Percentiles rank a stretch among this genome's conserved stretches.
These are phyloP conservation scores for Xestia ashworthii DNA, from an alignment of 2,888 invertebrate species.

Conservation along the genomic window DNA sequence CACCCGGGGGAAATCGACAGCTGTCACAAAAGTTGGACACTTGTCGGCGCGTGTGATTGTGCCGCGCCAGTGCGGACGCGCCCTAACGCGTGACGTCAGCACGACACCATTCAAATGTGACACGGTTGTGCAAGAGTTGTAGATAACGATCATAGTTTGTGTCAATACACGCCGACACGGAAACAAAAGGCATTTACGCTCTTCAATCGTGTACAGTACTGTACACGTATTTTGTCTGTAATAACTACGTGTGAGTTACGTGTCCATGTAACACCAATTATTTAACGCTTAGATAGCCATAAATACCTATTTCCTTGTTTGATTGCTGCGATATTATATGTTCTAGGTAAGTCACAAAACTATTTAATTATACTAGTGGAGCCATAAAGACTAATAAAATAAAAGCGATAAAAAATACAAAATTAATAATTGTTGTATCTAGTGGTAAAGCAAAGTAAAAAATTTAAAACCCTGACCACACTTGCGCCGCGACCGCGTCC, in stretches of 20 bases:
- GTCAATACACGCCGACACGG: conserved; percentile 36
- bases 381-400: not conserved
- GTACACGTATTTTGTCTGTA: conserved; percentile 6
- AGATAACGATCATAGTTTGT: conserved; percentile 36
- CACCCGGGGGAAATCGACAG: conserved; percentile 71
- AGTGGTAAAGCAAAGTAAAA: not conserved
- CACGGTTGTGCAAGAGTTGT: conserved; percentile 21
- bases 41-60: conserved; percentile 59
- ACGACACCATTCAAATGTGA: conserved; percentile 21
- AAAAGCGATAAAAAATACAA: not conserved
- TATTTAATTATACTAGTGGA: too few species aligned
- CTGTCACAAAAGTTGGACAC: conserved; percentile 66
- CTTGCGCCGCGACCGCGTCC: not conserved
- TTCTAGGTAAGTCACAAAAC: not conserved
- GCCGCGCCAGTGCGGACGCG: conserved; percentile 39
- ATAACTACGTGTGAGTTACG: conserved; percentile 6
- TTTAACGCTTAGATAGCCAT: conserved; percentile 7
- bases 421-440: not conserved
- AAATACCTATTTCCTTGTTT: not conserved
- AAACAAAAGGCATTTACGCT: conserved; percentile 6
- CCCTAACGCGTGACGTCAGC: conserved; percentile 33
- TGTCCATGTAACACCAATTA: conserved; percentile 2
- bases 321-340: not conserved
- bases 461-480: not conserved
- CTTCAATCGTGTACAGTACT: not conserved